Evolutionary conservation across 1,140 invertebrate species (phyloP).

Genomic region (Cyclina sinensis): DNA sequence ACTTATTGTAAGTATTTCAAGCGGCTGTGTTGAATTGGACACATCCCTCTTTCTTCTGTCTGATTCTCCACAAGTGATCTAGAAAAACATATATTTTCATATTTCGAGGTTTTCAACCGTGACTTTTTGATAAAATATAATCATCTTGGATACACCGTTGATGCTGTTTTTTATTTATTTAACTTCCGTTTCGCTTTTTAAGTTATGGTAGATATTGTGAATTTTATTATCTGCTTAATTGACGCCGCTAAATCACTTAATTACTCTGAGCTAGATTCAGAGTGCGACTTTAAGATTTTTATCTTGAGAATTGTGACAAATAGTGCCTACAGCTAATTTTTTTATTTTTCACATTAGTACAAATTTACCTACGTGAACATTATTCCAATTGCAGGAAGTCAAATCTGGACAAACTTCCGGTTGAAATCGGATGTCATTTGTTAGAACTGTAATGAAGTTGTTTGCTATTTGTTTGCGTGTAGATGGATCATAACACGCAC

Average conservation of each 20-base stretch:
- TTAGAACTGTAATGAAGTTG: neutral
- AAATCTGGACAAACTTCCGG: constrained; percentile 10
- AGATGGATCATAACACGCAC: neutral
- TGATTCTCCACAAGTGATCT: constrained; percentile 2
- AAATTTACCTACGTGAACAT: constrained; percentile 64
- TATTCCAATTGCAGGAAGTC: neutral
- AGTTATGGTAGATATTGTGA: too few species aligned
- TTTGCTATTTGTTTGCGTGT: constrained; percentile 42
- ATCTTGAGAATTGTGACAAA: neutral
- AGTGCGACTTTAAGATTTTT: too few species aligned
- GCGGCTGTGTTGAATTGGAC: neutral
- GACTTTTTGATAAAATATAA: too few species aligned
- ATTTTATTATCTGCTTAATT: too few species aligned
- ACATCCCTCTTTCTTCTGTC: neutral
- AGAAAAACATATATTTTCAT: too few species aligned
- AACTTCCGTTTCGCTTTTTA: too few species aligned
- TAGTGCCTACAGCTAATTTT: too few species aligned
- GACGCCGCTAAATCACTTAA: neutral
- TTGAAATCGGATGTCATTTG: neutral
- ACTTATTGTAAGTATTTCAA: neutral
- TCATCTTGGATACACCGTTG: too few species aligned
- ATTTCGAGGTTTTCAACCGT: too few species aligned
- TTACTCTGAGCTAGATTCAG: neutral
- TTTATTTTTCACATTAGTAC: neutral
- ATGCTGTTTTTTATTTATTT: too few species aligned